These are phyloP conservation scores for Neosilurus mollespiculum DNA, from an alignment of 2,797 vertebrate species.

Conservation along the genomic window DNA sequence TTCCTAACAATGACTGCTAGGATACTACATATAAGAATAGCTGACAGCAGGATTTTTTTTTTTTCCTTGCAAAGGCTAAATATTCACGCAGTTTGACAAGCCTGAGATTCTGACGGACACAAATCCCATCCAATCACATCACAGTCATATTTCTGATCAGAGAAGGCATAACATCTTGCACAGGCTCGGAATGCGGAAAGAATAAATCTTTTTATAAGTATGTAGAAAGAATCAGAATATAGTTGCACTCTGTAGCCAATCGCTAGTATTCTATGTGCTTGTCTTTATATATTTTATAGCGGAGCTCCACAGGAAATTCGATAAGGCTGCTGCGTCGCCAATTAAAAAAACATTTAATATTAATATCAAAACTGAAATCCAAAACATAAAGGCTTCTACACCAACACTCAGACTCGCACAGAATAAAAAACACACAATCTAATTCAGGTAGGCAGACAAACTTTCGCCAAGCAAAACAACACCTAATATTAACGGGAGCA, in stretches of 20 bases:
- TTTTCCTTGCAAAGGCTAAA: conserved; percentile 66
- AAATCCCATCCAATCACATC: conserved; percentile 76
- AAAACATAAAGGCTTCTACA: no score
- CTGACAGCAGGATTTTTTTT: conserved; percentile 74
- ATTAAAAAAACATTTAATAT: no score
- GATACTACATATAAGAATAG: conserved; percentile 80
- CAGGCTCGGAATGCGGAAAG: background rate
- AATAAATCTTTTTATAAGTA: conserved; percentile 45
- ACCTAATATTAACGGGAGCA: no score
- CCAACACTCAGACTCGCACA: no score
- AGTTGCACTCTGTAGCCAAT: background rate
- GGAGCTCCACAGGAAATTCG: no score
- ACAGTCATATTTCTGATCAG: conserved; percentile 39
- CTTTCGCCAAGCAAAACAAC: no score
- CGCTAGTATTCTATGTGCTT: background rate
- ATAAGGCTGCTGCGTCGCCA: no score
- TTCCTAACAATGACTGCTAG: conserved; percentile 77
- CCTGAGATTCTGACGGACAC: conserved; percentile 62
- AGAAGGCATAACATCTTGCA: conserved; percentile 1
- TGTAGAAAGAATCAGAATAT: conserved; percentile 36
- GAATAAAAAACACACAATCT: no score
- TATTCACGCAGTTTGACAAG: conserved; percentile 65
- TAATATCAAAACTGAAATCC: no score
- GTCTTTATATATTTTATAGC: no score
- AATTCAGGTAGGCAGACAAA: no score